Evolutionary conservation across 2,113 vertebrate species (phyloP), one percentile per base, ranked within the genome.

Genomic region (Equus przewalskii): DNA sequence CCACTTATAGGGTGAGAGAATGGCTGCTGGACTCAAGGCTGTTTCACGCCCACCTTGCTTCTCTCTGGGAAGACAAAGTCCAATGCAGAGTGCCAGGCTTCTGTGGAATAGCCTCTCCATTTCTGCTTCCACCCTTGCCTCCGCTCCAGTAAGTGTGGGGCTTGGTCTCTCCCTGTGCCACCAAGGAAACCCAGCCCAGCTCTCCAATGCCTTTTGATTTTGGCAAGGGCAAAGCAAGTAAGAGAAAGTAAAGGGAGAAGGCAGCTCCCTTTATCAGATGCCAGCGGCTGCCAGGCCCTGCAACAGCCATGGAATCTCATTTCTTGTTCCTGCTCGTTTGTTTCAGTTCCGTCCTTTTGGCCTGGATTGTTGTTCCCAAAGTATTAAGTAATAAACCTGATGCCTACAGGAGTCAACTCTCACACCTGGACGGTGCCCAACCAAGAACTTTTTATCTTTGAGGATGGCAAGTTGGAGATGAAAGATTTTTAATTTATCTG

Each of bases 401-500:
- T 60, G 88, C 36, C 56, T 90, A 26, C 54, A 51, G 81, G 81
- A 91, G 24, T 85, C 67, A 28, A 36, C 24, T 69, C 70, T 96
- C 44, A 41, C 79, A 0, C 58, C 91, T 72, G 24, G 96, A 89
- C 36, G 24, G 1, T 73, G 60, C 36, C 79, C 80, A 73, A 18
- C 54, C 41, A 81, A 44, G 92, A 94, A 97, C 83, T 76, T 36
- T 15, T 3, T 83, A 16, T 95, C 79, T 9, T 65, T 62, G 0
- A 3, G 6, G 75, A 62, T 79, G 73, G 84, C 81, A 26, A 33
- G 41, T 84, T 62, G 84, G 70, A 62, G 26, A 41, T 19, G 51
- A 95, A 60, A 75, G 15, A 73, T 89, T 97, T 24, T 11, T 82
- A 81, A 86, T 30, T 81, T 36, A 93, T 28, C 12, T 85, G 67